phyloP scores from a whole-genome alignment of 2,797 vertebrate genomes.

The Neosilurus mollespiculum region DNA sequence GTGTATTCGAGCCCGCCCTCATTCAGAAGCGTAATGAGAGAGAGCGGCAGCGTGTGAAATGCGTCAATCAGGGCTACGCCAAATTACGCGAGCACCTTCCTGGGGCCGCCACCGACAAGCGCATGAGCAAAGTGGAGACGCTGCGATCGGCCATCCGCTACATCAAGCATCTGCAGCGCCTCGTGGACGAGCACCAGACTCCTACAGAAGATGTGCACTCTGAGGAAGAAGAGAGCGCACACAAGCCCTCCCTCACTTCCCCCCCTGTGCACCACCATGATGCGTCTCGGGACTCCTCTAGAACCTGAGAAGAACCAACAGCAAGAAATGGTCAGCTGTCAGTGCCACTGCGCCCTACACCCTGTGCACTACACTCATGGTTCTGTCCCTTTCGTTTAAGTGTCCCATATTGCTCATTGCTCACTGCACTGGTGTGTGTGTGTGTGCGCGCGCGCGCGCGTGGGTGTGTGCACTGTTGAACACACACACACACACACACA shows the following conservation, averaged over 20 bases:
- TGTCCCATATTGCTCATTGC: not conserved
- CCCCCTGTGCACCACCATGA: constrained; percentile 56
- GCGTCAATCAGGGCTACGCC: constrained; percentile 83
- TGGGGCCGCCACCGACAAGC: constrained; percentile 66
- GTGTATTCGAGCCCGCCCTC: constrained; percentile 80
- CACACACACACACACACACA: not conserved
- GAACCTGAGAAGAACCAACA: constrained; percentile 30
- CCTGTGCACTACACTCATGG: too few relatives aligned
- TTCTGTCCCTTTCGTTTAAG: not conserved
- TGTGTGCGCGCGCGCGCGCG: not conserved
- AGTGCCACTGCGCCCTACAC: not conserved
- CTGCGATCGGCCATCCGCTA: constrained; percentile 82
- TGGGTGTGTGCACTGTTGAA: not conserved
- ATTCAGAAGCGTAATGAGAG: constrained; percentile 85
- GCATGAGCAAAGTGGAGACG: constrained; percentile 86
- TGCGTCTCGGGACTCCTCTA: constrained; percentile 50
- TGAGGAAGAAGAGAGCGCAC: constrained; percentile 10
- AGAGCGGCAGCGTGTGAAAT: constrained; percentile 80
- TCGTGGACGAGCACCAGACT: constrained; percentile 63
- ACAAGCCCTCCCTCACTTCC: constrained; percentile 20
- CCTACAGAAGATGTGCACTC: not conserved
- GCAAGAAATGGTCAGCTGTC: not conserved
- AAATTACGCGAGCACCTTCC: constrained; percentile 81
- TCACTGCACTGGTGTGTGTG: not conserved
- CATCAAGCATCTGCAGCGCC: constrained; percentile 80